phyloP scores from a whole-genome alignment of 1,140 invertebrate species.

The Stenopsyche tienmushanensis region DNA sequence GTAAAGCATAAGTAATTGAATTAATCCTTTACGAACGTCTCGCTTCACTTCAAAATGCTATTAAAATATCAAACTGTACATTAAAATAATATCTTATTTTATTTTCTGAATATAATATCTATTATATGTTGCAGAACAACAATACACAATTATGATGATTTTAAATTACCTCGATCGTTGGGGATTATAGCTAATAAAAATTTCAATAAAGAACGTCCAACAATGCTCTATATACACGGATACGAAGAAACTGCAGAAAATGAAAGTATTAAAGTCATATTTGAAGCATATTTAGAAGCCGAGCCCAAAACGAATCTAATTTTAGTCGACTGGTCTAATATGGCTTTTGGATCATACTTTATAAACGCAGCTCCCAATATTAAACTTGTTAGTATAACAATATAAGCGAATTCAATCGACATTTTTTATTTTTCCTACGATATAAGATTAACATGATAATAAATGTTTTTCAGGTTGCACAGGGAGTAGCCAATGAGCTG shows the following conservation, averaged over 20 bases:
- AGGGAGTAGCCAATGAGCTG: slow-evolving; percentile 45
- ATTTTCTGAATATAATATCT: too few species aligned
- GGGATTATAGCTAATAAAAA: slow-evolving; percentile 50
- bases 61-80: background rate
- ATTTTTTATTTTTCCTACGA: background rate
- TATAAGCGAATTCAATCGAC: background rate
- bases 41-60: too few species aligned
- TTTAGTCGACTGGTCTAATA: slow-evolving; percentile 39
- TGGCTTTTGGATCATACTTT: slow-evolving; percentile 38
- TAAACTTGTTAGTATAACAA: slow-evolving; percentile 5
- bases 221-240: slow-evolving; percentile 60
- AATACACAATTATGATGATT: slow-evolving; percentile 50
- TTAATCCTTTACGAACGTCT: too few species aligned
- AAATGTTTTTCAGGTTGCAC: slow-evolving; percentile 41
- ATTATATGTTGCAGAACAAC: slow-evolving; percentile 44
- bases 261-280: slow-evolving; percentile 56
- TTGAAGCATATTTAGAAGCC: slow-evolving; percentile 27
- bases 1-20: too few species aligned
- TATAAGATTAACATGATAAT: slow-evolving; percentile 2
- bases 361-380: slow-evolving; percentile 37
- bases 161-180: slow-evolving; percentile 47
- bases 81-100: background rate
- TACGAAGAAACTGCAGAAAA: slow-evolving; percentile 59
- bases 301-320: slow-evolving; percentile 31
- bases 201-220: slow-evolving; percentile 55